A percentile compares a stretch with the other conserved stretches of the same genome.
These are phyloP conservation scores for Hirtodrosophila confusa DNA, from an alignment of 2,888 invertebrate species.

Conservation along the genomic window DNA sequence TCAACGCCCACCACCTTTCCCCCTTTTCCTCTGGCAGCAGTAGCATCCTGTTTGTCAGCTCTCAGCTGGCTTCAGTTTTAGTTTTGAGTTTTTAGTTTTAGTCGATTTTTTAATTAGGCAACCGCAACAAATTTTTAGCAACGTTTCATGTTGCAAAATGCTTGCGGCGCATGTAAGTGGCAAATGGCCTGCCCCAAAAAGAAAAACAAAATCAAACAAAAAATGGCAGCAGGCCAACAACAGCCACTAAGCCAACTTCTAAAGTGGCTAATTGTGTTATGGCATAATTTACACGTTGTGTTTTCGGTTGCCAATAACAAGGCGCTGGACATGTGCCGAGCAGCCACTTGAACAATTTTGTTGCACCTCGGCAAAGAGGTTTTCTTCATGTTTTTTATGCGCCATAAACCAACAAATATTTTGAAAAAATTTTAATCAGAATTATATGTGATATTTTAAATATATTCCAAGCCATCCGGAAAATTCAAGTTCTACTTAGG, in stretches of 20 bases:
- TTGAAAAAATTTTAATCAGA: no score
- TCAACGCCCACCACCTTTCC: not conserved
- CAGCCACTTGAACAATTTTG: constrained; percentile 56
- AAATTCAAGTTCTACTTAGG: no score
- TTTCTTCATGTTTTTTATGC: constrained; percentile 15
- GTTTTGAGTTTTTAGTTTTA: constrained; percentile 26
- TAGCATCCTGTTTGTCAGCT: constrained; percentile 72
- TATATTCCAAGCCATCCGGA: no score
- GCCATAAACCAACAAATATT: constrained; percentile 5
- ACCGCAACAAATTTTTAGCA: constrained; percentile 68
- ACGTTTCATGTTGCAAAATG: constrained; percentile 75
- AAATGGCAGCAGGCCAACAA: constrained; percentile 20
- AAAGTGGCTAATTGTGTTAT: constrained; percentile 80
- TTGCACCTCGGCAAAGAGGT: constrained; percentile 39
- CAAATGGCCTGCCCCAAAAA: constrained; percentile 58
- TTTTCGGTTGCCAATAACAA: constrained; percentile 73
- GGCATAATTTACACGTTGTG: constrained; percentile 79
- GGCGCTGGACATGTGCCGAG: constrained; percentile 74
- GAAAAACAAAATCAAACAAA: constrained; percentile 17
- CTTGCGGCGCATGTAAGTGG: constrained; percentile 70
- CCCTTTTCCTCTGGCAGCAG: constrained; percentile 10
- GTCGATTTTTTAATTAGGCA: constrained; percentile 71
- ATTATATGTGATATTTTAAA: no score
- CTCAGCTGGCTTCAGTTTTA: constrained; percentile 33
- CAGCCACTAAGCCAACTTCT: constrained; percentile 60